Evolutionary conservation across 2,888 invertebrate genomes (phyloP).

Genomic region (Atethmia centrago): DNA sequence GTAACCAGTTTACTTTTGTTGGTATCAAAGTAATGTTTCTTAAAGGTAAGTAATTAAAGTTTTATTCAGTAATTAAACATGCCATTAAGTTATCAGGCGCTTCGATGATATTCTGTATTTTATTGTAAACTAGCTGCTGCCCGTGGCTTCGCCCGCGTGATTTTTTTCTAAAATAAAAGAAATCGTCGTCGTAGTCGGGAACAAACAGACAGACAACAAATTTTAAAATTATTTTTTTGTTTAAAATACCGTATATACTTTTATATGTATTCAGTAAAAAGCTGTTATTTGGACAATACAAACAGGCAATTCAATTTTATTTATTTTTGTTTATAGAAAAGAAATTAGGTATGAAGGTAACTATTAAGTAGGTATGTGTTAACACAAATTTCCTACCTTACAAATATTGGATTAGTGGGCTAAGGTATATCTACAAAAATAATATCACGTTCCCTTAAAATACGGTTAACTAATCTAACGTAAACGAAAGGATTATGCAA

Average conservation of each 20-base stretch:
- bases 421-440: background rate
- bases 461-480: slow-evolving; percentile 29
- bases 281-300: too few species aligned
- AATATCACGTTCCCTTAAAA: slow-evolving; percentile 29
- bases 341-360: background rate
- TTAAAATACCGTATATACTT: too few species aligned
- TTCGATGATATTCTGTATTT: too few species aligned
- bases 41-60: background rate
- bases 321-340: background rate
- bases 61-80: slow-evolving; percentile 6
- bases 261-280: too few species aligned
- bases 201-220: too few species aligned
- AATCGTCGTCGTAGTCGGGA: too few species aligned
- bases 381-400: background rate
- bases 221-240: too few species aligned
- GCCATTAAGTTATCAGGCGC: background rate
- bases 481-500: slow-evolving; percentile 40
- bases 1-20: background rate
- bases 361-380: background rate
- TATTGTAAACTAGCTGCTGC: too few species aligned
- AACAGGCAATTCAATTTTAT: too few species aligned
- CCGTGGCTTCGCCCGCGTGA: too few species aligned
- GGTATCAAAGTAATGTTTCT: background rate
- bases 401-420: background rate
- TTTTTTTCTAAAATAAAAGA: too few species aligned